phyloP scores from a whole-genome alignment of 2,797 vertebrate genomes.

The Mormyrops attenuatus region DNA sequence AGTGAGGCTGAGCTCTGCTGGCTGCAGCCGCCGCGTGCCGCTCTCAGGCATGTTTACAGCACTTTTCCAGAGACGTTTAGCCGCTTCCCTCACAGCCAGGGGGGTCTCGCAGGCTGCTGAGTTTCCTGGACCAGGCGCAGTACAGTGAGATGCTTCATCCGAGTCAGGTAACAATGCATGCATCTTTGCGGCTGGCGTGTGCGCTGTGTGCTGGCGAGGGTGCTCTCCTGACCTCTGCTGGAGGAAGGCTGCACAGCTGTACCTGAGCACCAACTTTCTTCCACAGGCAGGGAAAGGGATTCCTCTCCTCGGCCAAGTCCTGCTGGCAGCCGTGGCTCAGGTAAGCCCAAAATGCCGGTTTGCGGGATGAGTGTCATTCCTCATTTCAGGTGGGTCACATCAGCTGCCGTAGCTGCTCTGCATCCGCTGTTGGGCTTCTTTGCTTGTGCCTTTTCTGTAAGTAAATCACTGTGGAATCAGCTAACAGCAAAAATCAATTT shows the following conservation, averaged over 20 bases:
- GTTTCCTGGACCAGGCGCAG: conserved; percentile 36
- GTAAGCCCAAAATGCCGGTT: not conserved
- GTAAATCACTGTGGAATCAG: not conserved
- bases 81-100: conserved; percentile 49
- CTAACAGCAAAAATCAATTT: not conserved
- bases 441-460: not conserved
- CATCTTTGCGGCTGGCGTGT: conserved; percentile 15
- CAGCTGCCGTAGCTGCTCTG: not conserved
- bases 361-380: not conserved
- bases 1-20: conserved; percentile 34
- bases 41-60: conserved; percentile 56
- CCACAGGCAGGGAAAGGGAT: not conserved
- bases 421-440: not conserved
- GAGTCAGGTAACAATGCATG: conserved; percentile 50
- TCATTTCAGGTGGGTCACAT: not conserved
- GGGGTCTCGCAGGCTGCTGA: conserved; percentile 54
- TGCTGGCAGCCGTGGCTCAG: not conserved
- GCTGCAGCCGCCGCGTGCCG: conserved; percentile 42
- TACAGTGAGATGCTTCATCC: conserved; percentile 31
- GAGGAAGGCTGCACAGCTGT: not conserved
- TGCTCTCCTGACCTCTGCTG: conserved; percentile 14
- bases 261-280: conserved; percentile 20
- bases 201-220: conserved; percentile 12
- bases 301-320: not conserved
- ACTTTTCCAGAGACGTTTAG: conserved; percentile 60